Evolutionary conservation across 2,797 vertebrate species (phyloP).

Genomic region (Phyllotis vaccarum): DNA sequence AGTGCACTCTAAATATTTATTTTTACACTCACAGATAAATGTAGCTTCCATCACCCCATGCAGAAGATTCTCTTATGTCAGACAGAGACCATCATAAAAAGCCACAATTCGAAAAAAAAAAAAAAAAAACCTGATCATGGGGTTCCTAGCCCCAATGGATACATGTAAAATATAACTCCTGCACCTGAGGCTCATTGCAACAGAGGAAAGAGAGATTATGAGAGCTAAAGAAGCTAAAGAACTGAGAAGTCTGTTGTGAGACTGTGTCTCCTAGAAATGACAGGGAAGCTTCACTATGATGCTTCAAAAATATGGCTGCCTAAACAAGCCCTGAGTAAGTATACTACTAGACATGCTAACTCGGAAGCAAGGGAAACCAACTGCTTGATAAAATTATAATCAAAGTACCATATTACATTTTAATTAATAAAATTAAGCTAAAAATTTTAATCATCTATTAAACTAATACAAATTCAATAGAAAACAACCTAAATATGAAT

Average conservation of each 20-base stretch:
- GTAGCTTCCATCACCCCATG: neutral
- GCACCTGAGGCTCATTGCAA: neutral
- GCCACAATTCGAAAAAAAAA: neutral
- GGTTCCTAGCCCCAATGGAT: too few relatives aligned
- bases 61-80: neutral
- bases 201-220: neutral
- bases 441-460: neutral
- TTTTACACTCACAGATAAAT: neutral
- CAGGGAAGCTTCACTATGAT: neutral
- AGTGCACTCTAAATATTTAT: neutral
- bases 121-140: neutral
- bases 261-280: neutral
- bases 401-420: neutral
- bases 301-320: neutral
- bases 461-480: neutral
- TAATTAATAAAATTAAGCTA: slow-evolving; percentile 23
- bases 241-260: neutral
- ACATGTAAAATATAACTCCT: neutral
- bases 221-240: neutral
- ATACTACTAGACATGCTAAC: neutral
- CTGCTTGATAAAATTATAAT: slow-evolving; percentile 4
- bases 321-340: neutral
- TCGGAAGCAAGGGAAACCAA: neutral
- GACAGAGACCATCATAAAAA: neutral
- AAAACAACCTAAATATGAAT: neutral